Conservation (phyloP, 2,888 invertebrate genomes). For the Cosmia pyralina region DNA sequence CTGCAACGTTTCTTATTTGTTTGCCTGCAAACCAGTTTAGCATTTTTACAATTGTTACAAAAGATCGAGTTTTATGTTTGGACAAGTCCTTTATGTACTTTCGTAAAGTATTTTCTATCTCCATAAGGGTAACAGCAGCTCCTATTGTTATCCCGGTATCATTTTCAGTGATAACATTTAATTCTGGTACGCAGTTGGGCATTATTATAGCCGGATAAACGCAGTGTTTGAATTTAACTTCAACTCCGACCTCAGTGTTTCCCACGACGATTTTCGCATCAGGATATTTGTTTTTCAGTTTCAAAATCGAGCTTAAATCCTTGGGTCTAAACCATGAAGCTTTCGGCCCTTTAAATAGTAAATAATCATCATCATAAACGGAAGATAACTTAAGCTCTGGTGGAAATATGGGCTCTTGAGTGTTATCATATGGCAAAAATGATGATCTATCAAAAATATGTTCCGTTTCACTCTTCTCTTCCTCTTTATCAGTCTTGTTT, state of each 20-base stretch:
- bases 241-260: conserved; percentile 96
- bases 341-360: conserved; percentile 87
- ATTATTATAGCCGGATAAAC: conserved; percentile 95
- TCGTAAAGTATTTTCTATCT: conserved; percentile 92
- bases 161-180: conserved; percentile 90
- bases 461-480: conserved; percentile 85
- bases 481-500: conserved; percentile 77
- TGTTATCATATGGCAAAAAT: conserved; percentile 92
- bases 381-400: conserved; percentile 93
- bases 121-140: conserved; percentile 94
- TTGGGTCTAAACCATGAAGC: conserved; percentile 93
- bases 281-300: conserved; percentile 92
- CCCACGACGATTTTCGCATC: conserved; percentile 94
- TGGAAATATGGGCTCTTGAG: conserved; percentile 96
- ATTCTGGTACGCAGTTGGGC: conserved; percentile 95
- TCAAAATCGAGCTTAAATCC: conserved; percentile 90
- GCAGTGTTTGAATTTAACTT: conserved; percentile 95
- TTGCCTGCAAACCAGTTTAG: conserved; percentile 98
- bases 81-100: conserved; percentile 90
- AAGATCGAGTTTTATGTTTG: conserved; percentile 92
- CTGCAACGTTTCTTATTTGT: conserved; percentile 98
- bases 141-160: conserved; percentile 93
- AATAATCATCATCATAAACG: conserved; percentile 90
- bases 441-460: conserved; percentile 91
- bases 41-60: conserved; percentile 94